A percentile compares a stretch with the other conserved stretches of the same genome.
Conservation (phyloP, 2,113 vertebrate genomes). For the Entomyzon cyanotis region DNA sequence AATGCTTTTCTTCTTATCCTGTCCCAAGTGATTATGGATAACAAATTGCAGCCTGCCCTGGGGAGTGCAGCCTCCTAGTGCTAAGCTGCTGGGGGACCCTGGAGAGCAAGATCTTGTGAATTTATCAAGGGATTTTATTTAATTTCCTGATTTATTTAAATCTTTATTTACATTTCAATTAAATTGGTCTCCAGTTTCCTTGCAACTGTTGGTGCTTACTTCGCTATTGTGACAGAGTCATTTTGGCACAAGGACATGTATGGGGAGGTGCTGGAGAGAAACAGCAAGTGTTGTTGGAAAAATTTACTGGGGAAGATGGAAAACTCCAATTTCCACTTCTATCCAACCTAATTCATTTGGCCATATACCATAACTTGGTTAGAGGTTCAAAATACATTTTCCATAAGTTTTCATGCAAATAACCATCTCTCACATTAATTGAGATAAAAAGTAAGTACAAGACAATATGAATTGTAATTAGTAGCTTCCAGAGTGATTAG, state of each 20-base stretch:
- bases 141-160: not conserved
- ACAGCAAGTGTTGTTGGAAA: not conserved
- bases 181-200: not conserved
- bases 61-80: not conserved
- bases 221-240: not conserved
- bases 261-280: not conserved
- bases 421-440: not conserved
- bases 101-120: not conserved
- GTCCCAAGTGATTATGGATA: not conserved
- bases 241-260: not conserved
- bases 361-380: not conserved
- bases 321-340: not conserved
- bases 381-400: not conserved
- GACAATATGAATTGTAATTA: not conserved
- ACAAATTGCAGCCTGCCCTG: not conserved
- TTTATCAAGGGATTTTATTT: not conserved
- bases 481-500: not conserved
- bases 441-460: not conserved
- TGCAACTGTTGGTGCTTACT: not conserved
- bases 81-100: not conserved
- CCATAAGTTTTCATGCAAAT: not conserved
- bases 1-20: not conserved
- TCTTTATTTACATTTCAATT: not conserved
- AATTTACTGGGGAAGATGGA: not conserved
- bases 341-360: not conserved